Conservation (phyloP, 1,140 invertebrate species). For the Plodia interpunctella region DNA sequence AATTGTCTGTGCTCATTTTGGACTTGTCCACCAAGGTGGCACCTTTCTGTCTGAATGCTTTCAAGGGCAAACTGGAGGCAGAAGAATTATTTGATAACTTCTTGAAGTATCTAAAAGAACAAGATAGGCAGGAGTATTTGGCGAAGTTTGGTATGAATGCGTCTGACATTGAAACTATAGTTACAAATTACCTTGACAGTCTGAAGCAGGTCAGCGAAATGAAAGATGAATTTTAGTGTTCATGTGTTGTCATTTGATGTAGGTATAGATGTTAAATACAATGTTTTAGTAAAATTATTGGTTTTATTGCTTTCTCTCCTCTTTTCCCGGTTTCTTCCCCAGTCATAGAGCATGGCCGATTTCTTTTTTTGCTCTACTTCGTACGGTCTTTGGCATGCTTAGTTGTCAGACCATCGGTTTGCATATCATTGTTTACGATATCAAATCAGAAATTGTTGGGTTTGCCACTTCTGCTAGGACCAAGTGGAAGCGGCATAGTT, state of each 20-base stretch:
- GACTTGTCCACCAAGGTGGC: conserved; percentile 43
- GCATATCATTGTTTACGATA: no score
- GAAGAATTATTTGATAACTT: conserved; percentile 29
- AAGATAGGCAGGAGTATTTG: conserved; percentile 21
- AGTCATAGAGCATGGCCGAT: no score
- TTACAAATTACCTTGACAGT: conserved; percentile 31
- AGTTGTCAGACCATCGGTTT: no score
- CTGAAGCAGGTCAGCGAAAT: conserved; percentile 25
- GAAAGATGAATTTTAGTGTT: conserved; percentile 36
- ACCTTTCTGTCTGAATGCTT: conserved; percentile 43
- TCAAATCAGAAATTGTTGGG: no score
- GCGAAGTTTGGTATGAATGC: conserved; percentile 25
- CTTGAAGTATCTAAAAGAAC: conserved; percentile 28
- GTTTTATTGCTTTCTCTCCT: no score
- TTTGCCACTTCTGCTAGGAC: no score
- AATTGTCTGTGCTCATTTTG: conserved; percentile 32
- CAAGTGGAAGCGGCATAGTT: no score
- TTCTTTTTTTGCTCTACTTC: no score
- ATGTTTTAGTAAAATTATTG: background rate
- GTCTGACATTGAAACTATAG: conserved; percentile 25
- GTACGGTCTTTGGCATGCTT: no score
- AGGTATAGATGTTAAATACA: background rate
- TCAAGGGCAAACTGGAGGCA: conserved; percentile 32
- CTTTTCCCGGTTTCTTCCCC: no score
- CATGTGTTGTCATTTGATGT: background rate